phyloP scores from a whole-genome alignment of 2,113 vertebrate species.

The Leptocoma aspasia region DNA sequence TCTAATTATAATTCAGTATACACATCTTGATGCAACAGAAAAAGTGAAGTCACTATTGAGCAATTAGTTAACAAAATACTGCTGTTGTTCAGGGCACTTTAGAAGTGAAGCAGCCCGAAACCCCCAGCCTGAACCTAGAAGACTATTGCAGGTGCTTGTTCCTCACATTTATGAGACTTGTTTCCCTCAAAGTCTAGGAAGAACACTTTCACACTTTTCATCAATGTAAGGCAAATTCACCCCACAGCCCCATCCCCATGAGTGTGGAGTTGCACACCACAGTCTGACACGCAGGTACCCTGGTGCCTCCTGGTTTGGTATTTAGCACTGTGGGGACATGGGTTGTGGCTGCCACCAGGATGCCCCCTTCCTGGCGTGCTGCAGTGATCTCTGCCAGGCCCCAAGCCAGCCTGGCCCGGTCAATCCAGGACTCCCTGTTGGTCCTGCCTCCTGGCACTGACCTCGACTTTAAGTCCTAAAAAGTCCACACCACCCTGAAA shows the following conservation, averaged over 20 bases:
- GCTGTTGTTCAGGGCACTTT: neutral
- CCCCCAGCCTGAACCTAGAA: neutral
- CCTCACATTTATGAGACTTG: neutral
- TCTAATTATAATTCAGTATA: neutral
- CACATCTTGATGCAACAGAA: neutral
- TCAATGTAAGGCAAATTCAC: neutral
- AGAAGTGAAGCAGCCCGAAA: neutral
- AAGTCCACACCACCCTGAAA: neutral
- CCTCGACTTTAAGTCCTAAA: neutral
- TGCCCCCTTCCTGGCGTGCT: rapidly evolving
- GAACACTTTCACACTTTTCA: neutral
- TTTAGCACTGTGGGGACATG: neutral
- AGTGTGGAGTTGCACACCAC: rapidly evolving
- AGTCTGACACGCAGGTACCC: rapidly evolving
- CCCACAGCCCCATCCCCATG: rapidly evolving
- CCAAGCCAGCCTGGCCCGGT: neutral
- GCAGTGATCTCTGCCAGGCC: neutral
- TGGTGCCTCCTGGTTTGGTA: neutral
- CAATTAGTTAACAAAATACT: neutral
- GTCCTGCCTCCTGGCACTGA: neutral
- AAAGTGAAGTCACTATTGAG: neutral
- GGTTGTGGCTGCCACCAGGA: neutral
- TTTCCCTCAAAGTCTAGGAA: neutral
- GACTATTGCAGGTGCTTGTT: neutral
- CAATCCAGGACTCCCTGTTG: neutral